Conservation (phyloP, 1,140 invertebrate species). For the Oncopeltus fasciatus region DNA sequence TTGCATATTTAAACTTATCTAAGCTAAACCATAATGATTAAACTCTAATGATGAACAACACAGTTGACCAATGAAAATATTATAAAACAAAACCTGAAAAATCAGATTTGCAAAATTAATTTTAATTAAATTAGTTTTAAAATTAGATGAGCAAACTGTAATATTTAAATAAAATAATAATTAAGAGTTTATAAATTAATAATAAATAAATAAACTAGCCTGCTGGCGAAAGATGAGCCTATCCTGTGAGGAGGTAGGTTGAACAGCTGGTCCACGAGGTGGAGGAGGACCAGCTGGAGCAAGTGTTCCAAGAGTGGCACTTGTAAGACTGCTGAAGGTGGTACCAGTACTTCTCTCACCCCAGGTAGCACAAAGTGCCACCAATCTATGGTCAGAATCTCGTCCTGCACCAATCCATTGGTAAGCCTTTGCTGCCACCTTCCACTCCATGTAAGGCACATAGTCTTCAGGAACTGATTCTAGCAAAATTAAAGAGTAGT, state of each 20-base stretch:
- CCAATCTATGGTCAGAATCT: constrained; percentile 69
- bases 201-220: constrained; percentile 38
- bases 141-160: no score
- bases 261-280: constrained; percentile 51
- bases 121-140: no score
- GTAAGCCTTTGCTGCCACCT: constrained; percentile 54
- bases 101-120: no score
- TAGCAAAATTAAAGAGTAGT: constrained; percentile 22
- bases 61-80: no score
- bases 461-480: constrained; percentile 68
- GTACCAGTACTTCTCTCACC: constrained; percentile 41
- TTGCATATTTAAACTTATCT: no score
- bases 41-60: no score
- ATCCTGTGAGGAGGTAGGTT: constrained; percentile 60
- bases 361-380: constrained; percentile 61
- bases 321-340: constrained; percentile 20
- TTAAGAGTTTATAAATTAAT: no score
- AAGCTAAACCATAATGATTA: no score
- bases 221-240: constrained; percentile 63
- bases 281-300: constrained; percentile 32
- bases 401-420: constrained; percentile 92
- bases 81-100: no score
- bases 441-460: constrained; percentile 85
- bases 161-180: neutral
- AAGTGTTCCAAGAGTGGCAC: constrained; percentile 20